Evolutionary conservation across 2,888 invertebrate species (phyloP), one percentile per base, ranked within the genome.

Genomic region (Trichogramma evanescens): DNA sequence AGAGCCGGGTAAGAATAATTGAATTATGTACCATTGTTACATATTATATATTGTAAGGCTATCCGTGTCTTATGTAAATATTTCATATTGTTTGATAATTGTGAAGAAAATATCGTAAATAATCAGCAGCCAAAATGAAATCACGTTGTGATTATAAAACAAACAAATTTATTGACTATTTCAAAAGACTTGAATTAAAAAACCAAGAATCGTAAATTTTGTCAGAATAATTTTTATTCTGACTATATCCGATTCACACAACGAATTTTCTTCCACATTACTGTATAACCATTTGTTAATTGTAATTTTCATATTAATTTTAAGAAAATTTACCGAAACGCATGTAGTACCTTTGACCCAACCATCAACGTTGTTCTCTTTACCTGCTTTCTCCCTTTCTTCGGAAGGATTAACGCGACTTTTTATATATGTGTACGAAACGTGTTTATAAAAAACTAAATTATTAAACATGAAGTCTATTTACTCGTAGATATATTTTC

Each of bases 341-440:
- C 13, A 45, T 59, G 43, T 59, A 63, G 58, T 63, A 61, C 61
- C 61, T 63, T 59, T 26, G 26, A 59, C 13, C 10, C 60, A 59
- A 61, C 43, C 52, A 39, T 61, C 58, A 62, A 58, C 53, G 51
- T 56, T 64, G 64, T 62, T 64, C 58, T 48, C 61, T 62, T 64
- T 62, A 64, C 61, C 59, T 62, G 62, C 59, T 64, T 64, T 59
- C 51, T 62, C 61, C 61, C 57, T 62, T 59, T 58, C 62, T 64
- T 59, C 51, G 50, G 53, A 60, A 64, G 54, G 60, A 58, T 58
- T 60, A 57, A 64, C 58, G 55, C 59, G 59, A 61, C 61, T 63
- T 64, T 61, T 61, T 64, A 54, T 50, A 57, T 55, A 39, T 54
- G 44, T 50, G 39, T 49, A 56, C 49, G 6, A 50, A 63, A 56